phyloP scores from a whole-genome alignment of 2,888 invertebrate genomes.

The Thecophora atra region DNA sequence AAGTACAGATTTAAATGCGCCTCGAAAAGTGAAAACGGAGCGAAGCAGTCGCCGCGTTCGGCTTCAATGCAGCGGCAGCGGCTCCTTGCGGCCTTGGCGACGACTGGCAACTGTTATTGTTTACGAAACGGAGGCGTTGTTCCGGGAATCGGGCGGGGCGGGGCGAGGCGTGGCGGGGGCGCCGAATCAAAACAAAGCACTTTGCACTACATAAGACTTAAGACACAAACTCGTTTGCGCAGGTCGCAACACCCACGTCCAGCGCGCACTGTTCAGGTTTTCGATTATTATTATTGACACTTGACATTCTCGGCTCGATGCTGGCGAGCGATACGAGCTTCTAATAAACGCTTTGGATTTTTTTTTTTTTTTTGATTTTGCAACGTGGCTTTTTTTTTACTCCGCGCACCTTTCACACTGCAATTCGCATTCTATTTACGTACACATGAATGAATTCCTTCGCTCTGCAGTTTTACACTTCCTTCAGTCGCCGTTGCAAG shows the following conservation, averaged over 20 bases:
- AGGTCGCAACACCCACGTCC: slow-evolving; percentile 1
- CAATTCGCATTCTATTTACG: neutral
- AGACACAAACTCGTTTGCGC: slow-evolving; percentile 53
- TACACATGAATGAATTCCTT: neutral
- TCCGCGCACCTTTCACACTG: neutral
- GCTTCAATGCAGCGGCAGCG: neutral
- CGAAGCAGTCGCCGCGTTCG: neutral
- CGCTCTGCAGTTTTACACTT: neutral
- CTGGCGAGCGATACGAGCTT: neutral
- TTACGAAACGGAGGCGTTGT: neutral
- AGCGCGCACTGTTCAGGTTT: slow-evolving; percentile 21
- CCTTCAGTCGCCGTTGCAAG: neutral
- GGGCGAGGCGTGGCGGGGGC: neutral
- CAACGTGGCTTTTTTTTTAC: neutral
- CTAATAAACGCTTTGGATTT: neutral
- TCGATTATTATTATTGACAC: slow-evolving; percentile 37
- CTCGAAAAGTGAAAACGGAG: slow-evolving; percentile 58
- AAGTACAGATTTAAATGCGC: slow-evolving; percentile 57
- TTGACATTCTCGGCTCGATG: slow-evolving; percentile 29
- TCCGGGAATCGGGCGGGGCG: neutral
- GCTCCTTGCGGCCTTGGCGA: neutral
- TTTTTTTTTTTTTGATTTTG: neutral
- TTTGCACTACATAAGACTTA: slow-evolving; percentile 57
- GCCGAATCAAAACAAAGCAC: neutral
- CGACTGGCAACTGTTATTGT: neutral